These are phyloP conservation scores for Mus caroli DNA, from an alignment of 2,797 vertebrate genomes.

Conservation along the genomic window DNA sequence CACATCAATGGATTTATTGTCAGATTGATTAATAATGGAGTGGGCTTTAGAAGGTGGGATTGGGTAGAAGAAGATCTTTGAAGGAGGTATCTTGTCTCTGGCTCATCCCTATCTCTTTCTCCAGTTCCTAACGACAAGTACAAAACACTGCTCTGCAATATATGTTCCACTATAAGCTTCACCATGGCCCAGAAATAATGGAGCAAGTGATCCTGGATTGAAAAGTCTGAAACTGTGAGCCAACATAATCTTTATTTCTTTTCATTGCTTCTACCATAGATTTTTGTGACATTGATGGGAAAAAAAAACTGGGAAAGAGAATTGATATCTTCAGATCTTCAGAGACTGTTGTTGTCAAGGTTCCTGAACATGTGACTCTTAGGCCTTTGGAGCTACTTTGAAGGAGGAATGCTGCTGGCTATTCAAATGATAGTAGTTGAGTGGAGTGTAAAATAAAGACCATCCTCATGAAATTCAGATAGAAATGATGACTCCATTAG, in stretches of 20 bases:
- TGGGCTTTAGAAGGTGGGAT: not conserved
- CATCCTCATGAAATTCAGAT: not conserved
- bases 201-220: not conserved
- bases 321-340: not conserved
- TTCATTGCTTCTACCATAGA: not conserved
- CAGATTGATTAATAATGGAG: not conserved
- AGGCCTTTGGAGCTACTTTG: not conserved
- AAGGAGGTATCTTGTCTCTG: not conserved
- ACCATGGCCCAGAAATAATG: not conserved
- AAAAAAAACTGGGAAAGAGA: not conserved
- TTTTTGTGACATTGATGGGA: not conserved
- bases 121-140: not conserved
- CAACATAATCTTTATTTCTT: not conserved
- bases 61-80: not conserved
- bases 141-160: not conserved
- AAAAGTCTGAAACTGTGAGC: not conserved
- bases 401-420: not conserved
- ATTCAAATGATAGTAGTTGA: not conserved
- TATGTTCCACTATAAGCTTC: not conserved
- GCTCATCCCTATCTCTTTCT: not conserved
- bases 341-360: not conserved
- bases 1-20: not conserved
- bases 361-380: accelerated
- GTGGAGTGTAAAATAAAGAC: not conserved
- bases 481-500: not conserved